Evolutionary conservation across 2,113 vertebrate genomes (phyloP), one percentile per base, ranked within the genome.

Genomic region (Burhinus oedicnemus): DNA sequence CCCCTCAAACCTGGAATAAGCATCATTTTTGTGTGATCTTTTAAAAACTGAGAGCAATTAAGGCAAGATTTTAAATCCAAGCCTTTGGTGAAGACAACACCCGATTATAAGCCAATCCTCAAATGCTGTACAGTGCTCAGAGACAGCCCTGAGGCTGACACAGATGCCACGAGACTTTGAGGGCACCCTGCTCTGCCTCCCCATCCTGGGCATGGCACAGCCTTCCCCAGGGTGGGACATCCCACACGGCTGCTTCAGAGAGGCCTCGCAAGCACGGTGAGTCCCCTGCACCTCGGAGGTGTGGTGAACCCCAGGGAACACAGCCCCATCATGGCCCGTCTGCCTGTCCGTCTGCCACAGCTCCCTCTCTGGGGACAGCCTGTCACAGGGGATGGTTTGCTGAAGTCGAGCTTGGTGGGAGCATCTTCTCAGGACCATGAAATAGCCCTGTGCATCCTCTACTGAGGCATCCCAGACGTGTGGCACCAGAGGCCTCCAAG

Each of bases 241-340:
- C 29, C 26, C 3, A 1, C 0, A 2, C 2, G 2, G 40, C 36
- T 47, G 52, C 57, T 68, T 60, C 32, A 47, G 61, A 40, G 65
- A 68, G 27, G 54, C 27, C 27, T 34, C 11, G 8, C 30, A 6
- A 44, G 27, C 42, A 49, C 1, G 1, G 42, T 11, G 21, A 55
- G 40, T 30, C 58, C 52, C 25, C 29, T 7, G 2, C 1, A 1
- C 36, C 51, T 61, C 0, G 0, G 21, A n/a, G 12, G 4, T 32
- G 23, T 4, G 2, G 51, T 30, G 51, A 70, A 34, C 30, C 6
- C 51, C 61, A 36, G 30, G 64, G 40, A 74, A 65, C 2, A 3
- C 45, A 69, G 40, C 10, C 26, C 42, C 27, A 11, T 11, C 6
- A 1, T 2, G 2, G 15, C 30, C 40, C 9, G 1, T 47, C 57